Evolutionary conservation across 1,140 invertebrate species (phyloP).

Genomic region (Cherax destructor): DNA sequence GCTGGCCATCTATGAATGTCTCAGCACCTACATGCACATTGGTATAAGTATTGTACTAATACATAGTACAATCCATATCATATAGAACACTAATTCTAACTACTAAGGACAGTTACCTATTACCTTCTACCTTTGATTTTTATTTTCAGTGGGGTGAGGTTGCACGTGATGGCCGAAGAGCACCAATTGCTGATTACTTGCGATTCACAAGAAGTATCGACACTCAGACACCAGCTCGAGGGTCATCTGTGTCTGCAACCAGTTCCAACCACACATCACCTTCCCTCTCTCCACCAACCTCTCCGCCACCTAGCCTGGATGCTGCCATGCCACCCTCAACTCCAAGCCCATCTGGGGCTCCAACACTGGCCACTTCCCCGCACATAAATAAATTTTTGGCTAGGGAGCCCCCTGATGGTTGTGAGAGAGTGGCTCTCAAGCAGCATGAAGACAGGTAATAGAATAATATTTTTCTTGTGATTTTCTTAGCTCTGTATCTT

Average conservation of each 20-base stretch:
- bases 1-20: too few species aligned
- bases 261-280: constrained; percentile 77
- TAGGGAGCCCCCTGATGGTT: constrained; percentile 90
- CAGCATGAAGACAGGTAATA: constrained; percentile 80
- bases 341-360: constrained; percentile 72
- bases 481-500: too few species aligned
- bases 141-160: constrained; percentile 75
- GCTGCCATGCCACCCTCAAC: constrained; percentile 76
- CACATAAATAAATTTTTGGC: constrained; percentile 89
- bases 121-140: not conserved
- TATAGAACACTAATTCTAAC: not conserved
- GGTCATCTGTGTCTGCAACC: constrained; percentile 42
- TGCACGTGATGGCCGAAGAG: constrained; percentile 89
- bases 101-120: not conserved
- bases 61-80: not conserved
- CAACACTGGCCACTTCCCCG: constrained; percentile 83
- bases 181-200: constrained; percentile 86
- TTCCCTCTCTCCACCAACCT: constrained; percentile 77
- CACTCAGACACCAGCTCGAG: constrained; percentile 85
- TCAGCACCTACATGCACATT: too few species aligned
- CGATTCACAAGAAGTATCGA: constrained; percentile 84
- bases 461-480: not conserved
- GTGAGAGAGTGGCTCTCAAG: constrained; percentile 83
- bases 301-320: constrained; percentile 55
- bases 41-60: too few species aligned